phyloP scores from a whole-genome alignment of 2,113 vertebrate species.

The Heptranchias perlo region DNA sequence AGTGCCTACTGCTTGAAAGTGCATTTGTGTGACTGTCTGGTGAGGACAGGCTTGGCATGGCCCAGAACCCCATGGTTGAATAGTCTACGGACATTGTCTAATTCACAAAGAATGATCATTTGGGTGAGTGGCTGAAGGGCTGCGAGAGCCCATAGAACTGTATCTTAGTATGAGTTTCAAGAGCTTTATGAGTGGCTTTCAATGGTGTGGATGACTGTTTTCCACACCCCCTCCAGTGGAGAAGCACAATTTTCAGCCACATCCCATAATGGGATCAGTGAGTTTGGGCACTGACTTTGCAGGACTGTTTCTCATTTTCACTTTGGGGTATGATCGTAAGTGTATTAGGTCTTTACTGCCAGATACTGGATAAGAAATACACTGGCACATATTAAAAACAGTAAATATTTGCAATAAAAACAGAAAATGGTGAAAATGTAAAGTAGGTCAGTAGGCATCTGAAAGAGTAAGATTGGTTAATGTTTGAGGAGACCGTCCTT shows the following conservation, averaged over 20 bases:
- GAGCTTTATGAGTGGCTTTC: background rate
- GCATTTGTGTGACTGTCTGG: background rate
- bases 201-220: background rate
- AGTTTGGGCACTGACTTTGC: background rate
- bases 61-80: background rate
- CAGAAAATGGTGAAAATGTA: too few species aligned
- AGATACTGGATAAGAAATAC: too few species aligned
- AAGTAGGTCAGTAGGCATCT: background rate
- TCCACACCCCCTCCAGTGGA: background rate
- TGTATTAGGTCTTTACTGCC: background rate
- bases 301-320: background rate
- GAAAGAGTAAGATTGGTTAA: background rate
- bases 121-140: background rate
- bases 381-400: too few species aligned
- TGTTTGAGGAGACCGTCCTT: background rate
- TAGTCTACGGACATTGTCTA: background rate
- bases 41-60: background rate
- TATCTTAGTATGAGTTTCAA: background rate
- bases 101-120: background rate
- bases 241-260: background rate
- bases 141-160: background rate
- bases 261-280: background rate
- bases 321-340: background rate
- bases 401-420: too few species aligned
- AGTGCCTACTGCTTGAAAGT: background rate